Evolutionary conservation across 2,888 invertebrate genomes (phyloP), one percentile per base, ranked within the genome.

Genomic region (Drosophila incognita): DNA sequence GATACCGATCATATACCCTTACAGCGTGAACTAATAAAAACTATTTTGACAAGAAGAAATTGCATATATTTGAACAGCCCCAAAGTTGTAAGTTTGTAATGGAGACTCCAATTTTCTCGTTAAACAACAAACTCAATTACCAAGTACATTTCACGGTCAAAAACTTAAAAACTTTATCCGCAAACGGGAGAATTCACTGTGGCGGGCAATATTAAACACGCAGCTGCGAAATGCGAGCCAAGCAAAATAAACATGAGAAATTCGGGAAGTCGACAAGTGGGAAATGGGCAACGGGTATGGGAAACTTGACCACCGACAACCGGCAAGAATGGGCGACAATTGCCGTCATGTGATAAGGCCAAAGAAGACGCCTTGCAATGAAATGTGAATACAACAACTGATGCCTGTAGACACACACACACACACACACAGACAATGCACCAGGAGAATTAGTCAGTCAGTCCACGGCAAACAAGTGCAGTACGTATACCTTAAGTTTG

Each of bases 301-400:
- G 60, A 79, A 79, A 85, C 80, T 76, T 85, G 83, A 81, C 83
- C 81, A 71, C 10, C 69, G 74, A 70, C 60, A 77, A 69, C 69
- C 61, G 74, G 48, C 27, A 54, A 36, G 67, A 74, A 79, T 84
- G 61, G 85, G 79, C 67, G 79, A 78, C 69, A 81, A 53, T 65
- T 69, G 62, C 69, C 48, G 60, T 48, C 69, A 60, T 62, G 46
- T 73, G 68, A 81, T 63, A 61, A 66, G 59, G 31, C 36, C 35
- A 36, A 11, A 29, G 56, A 46, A 53, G 74, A 65, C 40, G 74
- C 74, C 40, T 53, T 24, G 33, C n/a, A 70, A 18, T 53, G 29
- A 57, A 38, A 52, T 42, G 42, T 36, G 18, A 51, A 38, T 35
- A 24, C 27, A 46, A 60, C 27, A 49, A 65, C 53, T 42, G 60